phyloP scores from a whole-genome alignment of 2,113 vertebrate genomes.

The Hemiprocne comata region DNA sequence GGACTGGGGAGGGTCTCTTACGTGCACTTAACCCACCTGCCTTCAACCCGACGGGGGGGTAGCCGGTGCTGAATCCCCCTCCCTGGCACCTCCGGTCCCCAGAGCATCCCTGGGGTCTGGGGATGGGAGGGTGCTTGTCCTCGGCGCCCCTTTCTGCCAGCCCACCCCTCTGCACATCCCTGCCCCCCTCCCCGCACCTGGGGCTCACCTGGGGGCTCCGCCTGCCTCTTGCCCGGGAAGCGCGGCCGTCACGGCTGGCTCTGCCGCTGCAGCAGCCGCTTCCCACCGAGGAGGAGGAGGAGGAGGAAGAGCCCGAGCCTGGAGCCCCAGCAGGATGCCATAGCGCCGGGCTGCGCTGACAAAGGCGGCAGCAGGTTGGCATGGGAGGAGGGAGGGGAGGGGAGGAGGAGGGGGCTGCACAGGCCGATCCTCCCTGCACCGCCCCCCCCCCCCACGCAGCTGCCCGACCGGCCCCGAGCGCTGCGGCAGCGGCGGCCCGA shows the following conservation, averaged over 20 bases:
- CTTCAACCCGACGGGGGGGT: background rate
- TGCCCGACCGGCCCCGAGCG: background rate
- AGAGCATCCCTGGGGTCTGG: background rate
- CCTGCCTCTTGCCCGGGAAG: background rate
- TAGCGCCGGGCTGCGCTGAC: conserved; percentile 51
- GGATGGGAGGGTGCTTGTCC: background rate
- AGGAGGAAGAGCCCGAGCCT: background rate
- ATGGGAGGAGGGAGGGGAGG: background rate
- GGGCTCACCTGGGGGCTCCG: conserved; percentile 37
- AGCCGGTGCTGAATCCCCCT: background rate
- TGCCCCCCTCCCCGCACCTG: background rate
- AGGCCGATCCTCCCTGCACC: conserved; percentile 9
- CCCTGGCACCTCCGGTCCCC: background rate
- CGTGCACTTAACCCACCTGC: background rate
- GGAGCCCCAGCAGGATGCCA: conserved; percentile 41
- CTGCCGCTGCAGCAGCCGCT: conserved; percentile 45
- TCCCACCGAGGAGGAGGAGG: background rate
- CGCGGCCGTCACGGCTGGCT: conserved; percentile 1
- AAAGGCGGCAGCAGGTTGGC: conserved; percentile 52
- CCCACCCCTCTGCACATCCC: background rate
- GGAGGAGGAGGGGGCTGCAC: background rate
- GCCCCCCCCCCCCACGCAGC: background rate
- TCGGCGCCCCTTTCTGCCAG: background rate
- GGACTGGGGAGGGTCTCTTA: background rate
- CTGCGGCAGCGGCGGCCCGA: conserved; percentile 11